Percentiles rank a stretch among this genome's conserved stretches.
phyloP scores from a whole-genome alignment of 2,113 vertebrate species.

The Perca flavescens region DNA sequence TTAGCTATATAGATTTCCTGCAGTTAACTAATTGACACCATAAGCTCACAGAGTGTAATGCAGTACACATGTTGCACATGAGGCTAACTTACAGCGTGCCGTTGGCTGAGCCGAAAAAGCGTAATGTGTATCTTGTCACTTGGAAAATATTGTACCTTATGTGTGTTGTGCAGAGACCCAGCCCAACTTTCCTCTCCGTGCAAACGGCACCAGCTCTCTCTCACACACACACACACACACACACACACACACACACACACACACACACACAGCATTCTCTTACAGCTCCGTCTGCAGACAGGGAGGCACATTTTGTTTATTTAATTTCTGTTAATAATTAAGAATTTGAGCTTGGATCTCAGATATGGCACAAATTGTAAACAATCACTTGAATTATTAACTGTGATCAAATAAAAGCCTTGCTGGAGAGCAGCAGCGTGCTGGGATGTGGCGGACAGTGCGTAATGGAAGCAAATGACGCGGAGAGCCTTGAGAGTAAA shows the following conservation, averaged over 20 bases:
- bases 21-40: slow-evolving; percentile 73
- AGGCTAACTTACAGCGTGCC: slow-evolving; percentile 35
- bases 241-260: slow-evolving; percentile 24
- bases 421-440: slow-evolving; percentile 44
- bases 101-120: slow-evolving; percentile 1
- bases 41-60: slow-evolving; percentile 46
- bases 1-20: slow-evolving; percentile 51
- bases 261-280: slow-evolving; percentile 34
- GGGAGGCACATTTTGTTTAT: slow-evolving; percentile 69
- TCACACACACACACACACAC: slow-evolving; percentile 19
- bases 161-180: slow-evolving; percentile 14
- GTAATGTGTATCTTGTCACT: slow-evolving; percentile 1
- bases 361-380: slow-evolving; percentile 72
- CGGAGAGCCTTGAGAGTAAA: slow-evolving; percentile 22
- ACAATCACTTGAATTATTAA: slow-evolving; percentile 78
- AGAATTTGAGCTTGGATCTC: slow-evolving; percentile 64
- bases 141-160: not conserved
- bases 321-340: slow-evolving; percentile 79
- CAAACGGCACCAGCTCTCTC: not conserved
- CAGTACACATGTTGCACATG: slow-evolving; percentile 63
- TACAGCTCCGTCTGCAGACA: slow-evolving; percentile 59
- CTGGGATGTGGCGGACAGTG: slow-evolving; percentile 35
- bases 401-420: slow-evolving; percentile 52
- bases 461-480: slow-evolving; percentile 53
- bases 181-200: slow-evolving; percentile 15